Base-by-base conservation (phyloP, 2,797 vertebrate genomes). In the Clarias platycephalus region DNA sequence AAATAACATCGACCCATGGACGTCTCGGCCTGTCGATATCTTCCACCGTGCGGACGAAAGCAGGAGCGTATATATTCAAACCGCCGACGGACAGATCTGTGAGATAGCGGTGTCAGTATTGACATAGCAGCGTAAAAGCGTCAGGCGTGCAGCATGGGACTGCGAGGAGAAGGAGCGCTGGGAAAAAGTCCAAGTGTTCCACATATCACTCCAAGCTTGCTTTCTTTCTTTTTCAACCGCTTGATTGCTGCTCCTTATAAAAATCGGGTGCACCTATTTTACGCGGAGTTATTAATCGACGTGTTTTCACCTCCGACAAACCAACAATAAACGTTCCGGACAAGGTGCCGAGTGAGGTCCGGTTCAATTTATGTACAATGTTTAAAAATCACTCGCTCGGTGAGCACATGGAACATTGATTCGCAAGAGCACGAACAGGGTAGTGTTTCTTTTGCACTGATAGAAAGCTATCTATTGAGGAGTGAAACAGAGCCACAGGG, bases 1-100 rank as follows among this genome's bases (percentile, higher is more conserved):
- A 93, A 92, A 91, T 89, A 90, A 90, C 90, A 87, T 88, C 89
- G 83, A 86, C 86, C 68, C 89, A 89, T 85, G 89, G 80, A 88
- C 87, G 86, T 88, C 88, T 79, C n/a, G 84, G 90, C 91, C 92
- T 92, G 91, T 93, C 94, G 89, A 91, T 92, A 92, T 91, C 87
- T 88, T 92, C 84, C 87, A 86, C 89, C 70, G 68, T n/a, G 34
- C 62, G 55, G 86, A 88, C 79, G 85, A 86, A 89, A 88, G 86
- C 64, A 82, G 57, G 82, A 77, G 64, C 86, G 83, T 83, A 86
- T 83, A 86, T 90, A 86, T 87, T 89, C 85, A 85, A 78, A 88
- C 87, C 88, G 86, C 87, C 82, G 66, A 90, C 74, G 79, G 89
- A 85, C 68, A 84, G 85, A 91, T 90, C 88, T 68, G 88, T 87